phyloP scores from a whole-genome alignment of 2,797 vertebrate species.

The Bovichtus diacanthus region DNA sequence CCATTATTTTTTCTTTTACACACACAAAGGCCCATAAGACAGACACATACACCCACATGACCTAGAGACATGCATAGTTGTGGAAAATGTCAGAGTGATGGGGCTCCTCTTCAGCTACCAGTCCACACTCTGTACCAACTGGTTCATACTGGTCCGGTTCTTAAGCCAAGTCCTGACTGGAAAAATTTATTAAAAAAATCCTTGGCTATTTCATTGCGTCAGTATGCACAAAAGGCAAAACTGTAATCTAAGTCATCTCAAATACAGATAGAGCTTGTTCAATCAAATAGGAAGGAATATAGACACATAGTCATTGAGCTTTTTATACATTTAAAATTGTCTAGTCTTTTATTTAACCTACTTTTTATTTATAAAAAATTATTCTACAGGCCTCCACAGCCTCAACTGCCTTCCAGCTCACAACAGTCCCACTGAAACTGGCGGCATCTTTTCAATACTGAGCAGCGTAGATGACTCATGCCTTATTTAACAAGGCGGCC shows the following conservation, averaged over 20 bases:
- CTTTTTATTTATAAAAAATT: not conserved
- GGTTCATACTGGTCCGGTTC: not conserved
- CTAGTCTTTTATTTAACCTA: not conserved
- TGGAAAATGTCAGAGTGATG: not conserved
- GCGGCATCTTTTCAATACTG: slow-evolving; percentile 32
- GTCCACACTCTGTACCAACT: not conserved
- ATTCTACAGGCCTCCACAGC: slow-evolving; percentile 9
- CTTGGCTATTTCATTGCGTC: not conserved
- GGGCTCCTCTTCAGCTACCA: not conserved
- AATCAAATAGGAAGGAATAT: not conserved
- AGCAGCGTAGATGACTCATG: slow-evolving; percentile 65
- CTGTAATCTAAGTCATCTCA: not conserved
- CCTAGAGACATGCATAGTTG: not conserved
- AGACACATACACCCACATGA: not conserved
- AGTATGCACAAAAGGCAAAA: not conserved
- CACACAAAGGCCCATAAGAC: no score
- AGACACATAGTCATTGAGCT: not conserved
- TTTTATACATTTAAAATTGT: not conserved
- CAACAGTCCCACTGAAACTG: slow-evolving; percentile 24
- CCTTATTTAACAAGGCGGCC: slow-evolving; percentile 70
- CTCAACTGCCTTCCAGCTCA: slow-evolving; percentile 24
- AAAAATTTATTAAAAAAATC: not conserved
- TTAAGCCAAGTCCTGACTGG: not conserved
- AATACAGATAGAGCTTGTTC: not conserved
- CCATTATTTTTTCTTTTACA: no score